A percentile compares a stretch with the other conserved stretches of the same genome.
phyloP scores from a whole-genome alignment of 2,797 vertebrate species.

The Cercopithecus hamlyni region DNA sequence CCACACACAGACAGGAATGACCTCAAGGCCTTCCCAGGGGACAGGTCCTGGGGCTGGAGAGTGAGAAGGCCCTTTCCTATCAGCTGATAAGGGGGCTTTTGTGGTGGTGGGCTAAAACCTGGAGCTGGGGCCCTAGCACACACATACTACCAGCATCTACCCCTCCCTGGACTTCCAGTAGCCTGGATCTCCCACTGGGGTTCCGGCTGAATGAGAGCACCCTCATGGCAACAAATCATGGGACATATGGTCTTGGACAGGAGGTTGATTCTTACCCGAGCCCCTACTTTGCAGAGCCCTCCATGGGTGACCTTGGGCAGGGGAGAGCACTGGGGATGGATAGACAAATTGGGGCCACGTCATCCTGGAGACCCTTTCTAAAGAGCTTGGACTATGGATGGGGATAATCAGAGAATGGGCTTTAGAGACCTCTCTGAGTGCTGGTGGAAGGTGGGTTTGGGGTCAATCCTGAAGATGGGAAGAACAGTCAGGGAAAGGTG shows the following conservation, averaged over 20 bases:
- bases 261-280: background rate
- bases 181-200: background rate
- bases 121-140: background rate
- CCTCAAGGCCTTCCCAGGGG: background rate
- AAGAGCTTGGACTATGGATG: background rate
- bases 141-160: rapidly evolving
- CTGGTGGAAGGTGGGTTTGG: background rate
- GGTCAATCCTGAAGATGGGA: background rate
- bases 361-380: background rate
- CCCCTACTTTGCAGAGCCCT: background rate
- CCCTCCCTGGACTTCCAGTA: background rate
- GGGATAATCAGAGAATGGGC: background rate
- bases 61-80: background rate
- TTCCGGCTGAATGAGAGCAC: background rate
- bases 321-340: background rate
- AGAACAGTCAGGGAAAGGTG: background rate
- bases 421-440: background rate
- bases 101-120: background rate
- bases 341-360: background rate
- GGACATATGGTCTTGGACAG: background rate
- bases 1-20: background rate
- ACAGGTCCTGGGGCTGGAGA: background rate
- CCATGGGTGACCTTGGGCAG: background rate
- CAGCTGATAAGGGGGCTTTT: background rate
- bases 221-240: background rate